Base-by-base conservation (phyloP, 2,113 vertebrate species). In the Pogonocichla stellata region DNA sequence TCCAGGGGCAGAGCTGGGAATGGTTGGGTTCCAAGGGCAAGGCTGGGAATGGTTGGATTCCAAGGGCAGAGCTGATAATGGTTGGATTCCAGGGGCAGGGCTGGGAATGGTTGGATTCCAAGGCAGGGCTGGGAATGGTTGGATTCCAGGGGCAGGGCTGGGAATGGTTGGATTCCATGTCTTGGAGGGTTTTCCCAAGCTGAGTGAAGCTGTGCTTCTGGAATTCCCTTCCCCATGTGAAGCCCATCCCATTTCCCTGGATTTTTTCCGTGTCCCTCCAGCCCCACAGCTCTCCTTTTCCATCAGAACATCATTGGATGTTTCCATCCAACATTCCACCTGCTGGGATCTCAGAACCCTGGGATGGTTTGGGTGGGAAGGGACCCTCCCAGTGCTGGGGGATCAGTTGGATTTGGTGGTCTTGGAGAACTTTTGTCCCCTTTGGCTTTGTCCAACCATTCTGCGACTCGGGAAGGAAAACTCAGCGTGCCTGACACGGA, bases 401-500 rank as follows among this genome's bases (percentile, higher is more conserved):
- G 43, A 9, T 43, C 43, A 14, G 5, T 6, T 20, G 72, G 48
- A 6, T n/a, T 25, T 5, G 18, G 6, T 50, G 64, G 0, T 19
- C 23, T 5, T 3, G 72, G n/a, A 26, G 28, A 24, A 10, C 12
- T 66, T n/a, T 45, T 28, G 3, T 1, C 43, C 45, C 10, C 0
- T 26, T 13, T 6, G 58, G 19, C 56, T 33, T 12, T 19, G 26
- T 0, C 15, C 53, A 0, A 0, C 0, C 10, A 1, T 13, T 9
- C 14, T 7, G 8, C 0, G 29, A 4, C 15, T 5, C 31, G 38
- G 86, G 66, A 40, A 31, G 48, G 56, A 38, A 26, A 43, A 14
- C 2, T 3, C 61, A 1, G 0, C 2, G 0, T 1, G 14, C 7
- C 53, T 67, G 12, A 91, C 50, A 67, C 19, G 1, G 15, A 22